Evolutionary conservation across 2,888 invertebrate species (phyloP), one percentile per base, ranked within the genome.

Genomic region (Loripinus fragilis): DNA sequence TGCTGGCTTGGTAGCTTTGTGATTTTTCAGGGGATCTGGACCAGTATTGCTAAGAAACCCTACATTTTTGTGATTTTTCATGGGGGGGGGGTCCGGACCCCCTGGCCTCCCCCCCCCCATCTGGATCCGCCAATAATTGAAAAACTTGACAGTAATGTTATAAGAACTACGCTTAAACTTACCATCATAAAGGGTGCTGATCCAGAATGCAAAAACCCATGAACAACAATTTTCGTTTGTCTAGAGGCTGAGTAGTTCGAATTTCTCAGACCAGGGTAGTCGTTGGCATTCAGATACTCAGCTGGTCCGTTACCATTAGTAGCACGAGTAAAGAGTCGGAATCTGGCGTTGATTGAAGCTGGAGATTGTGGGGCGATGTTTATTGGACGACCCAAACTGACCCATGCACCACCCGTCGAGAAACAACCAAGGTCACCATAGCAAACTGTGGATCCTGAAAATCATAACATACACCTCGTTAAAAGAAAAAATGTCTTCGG

Each of bases 351-450:
- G 68, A 90, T 87, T 20, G 66, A 38, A 3, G 74, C 42, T 1
- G 88, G 88, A 42, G 83, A 79, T 64, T 85, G 76, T 0, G 90
- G 90, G 0, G 86, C 83, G 17, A 90, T 76, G 73, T 85, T 88
- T 20, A 91, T 66, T 0, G 90, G 91, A 45, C 91, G 85, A 72
- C 97, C 96, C 93, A 97, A 97, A 0, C 98, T 98, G 3, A 87
- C 87, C 73, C 89, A 91, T 8, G 89, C 88, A 0, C 85, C 73
- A 20, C 97, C 96, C 90, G 97, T 97, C 91, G 97, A 96, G 94
- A 98, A 98, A 92, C 98, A 98, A 12, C 98, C 98, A 71, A 98
- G 95, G 81, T 97, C 97, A 28, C 96, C 96, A 92, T 98, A 98
- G 93, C 98, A 98, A 1, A 97, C 96, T 12, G 74, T 83, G 2